Evolutionary conservation across 1,140 invertebrate genomes (phyloP).

Genomic region (Rhagoletis zephyria): DNA sequence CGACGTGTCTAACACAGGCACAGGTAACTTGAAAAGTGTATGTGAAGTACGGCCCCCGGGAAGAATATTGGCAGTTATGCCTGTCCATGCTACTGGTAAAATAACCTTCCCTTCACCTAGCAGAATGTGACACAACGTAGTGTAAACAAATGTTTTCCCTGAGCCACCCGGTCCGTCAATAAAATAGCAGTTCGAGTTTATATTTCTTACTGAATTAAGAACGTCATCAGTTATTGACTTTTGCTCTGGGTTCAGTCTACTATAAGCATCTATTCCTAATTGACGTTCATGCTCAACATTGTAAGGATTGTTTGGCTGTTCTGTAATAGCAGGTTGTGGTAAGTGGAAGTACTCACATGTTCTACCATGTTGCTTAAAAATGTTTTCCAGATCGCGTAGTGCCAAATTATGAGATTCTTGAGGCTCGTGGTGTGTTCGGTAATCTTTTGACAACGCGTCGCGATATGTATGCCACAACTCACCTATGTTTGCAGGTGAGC

Average conservation of each 20-base stretch:
- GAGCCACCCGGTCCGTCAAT: slow-evolving; percentile 62
- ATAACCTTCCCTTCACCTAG: slow-evolving; percentile 33
- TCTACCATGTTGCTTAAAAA: too few species aligned
- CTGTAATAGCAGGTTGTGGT: not conserved
- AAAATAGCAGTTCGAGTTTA: too few species aligned
- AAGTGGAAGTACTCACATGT: too few species aligned
- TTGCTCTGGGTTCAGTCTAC: not conserved
- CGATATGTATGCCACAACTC: too few species aligned
- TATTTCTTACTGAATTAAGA: too few species aligned
- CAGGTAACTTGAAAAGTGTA: slow-evolving; percentile 62
- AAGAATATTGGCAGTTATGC: slow-evolving; percentile 65
- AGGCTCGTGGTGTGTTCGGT: too few species aligned
- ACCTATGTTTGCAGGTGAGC: too few species aligned
- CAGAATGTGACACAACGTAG: slow-evolving; percentile 56
- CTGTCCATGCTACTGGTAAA: slow-evolving; percentile 63
- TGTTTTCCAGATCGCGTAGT: too few species aligned
- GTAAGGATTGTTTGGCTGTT: not conserved
- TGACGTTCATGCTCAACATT: not conserved
- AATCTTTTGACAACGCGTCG: too few species aligned
- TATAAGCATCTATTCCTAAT: not conserved
- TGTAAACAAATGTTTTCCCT: slow-evolving; percentile 62
- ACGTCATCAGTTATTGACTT: too few species aligned
- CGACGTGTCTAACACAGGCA: slow-evolving; percentile 58
- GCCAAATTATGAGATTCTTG: too few species aligned
- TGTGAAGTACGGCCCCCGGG: slow-evolving; percentile 62